Conservation (phyloP, 2,888 invertebrate species). For the Pristionchus entomophagus region DNA sequence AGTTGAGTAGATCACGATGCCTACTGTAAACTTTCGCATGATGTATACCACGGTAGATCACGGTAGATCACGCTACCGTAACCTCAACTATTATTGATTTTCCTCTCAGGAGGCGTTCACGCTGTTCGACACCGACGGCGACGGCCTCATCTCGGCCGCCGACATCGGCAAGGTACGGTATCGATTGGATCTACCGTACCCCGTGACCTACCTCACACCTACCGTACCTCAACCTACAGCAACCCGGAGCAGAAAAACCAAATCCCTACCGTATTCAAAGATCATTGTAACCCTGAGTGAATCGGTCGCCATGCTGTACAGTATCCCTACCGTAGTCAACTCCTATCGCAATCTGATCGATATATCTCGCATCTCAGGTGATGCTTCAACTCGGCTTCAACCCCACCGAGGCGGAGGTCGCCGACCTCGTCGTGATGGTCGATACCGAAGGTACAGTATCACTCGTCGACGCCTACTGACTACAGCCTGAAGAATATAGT, state of each 20-base stretch:
- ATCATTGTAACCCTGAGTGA: too few relatives aligned
- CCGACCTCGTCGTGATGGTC: neutral
- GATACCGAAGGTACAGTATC: neutral
- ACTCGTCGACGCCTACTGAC: neutral
- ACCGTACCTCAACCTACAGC: too few relatives aligned
- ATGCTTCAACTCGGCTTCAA: slow-evolving; percentile 17
- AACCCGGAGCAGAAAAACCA: too few relatives aligned
- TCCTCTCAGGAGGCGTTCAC: slow-evolving; percentile 27
- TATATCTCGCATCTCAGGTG: neutral
- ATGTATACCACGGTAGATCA: neutral
- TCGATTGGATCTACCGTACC: neutral
- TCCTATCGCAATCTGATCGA: neutral
- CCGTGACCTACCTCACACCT: too few relatives aligned
- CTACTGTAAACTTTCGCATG: too few relatives aligned
- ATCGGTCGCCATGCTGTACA: too few relatives aligned
- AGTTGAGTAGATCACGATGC: too few relatives aligned
- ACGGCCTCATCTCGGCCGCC: neutral
- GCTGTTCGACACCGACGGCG: slow-evolving; percentile 18
- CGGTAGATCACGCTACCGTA: neutral
- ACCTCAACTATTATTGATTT: neutral
- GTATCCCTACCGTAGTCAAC: too few relatives aligned
- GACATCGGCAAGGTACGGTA: neutral
- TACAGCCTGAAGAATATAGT: too few relatives aligned
- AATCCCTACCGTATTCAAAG: too few relatives aligned
- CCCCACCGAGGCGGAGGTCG: slow-evolving; percentile 19